Percentiles rank a stretch among this genome's conserved stretches.
phyloP scores from a whole-genome alignment of 2,888 invertebrate species.

The Amiota communis region DNA sequence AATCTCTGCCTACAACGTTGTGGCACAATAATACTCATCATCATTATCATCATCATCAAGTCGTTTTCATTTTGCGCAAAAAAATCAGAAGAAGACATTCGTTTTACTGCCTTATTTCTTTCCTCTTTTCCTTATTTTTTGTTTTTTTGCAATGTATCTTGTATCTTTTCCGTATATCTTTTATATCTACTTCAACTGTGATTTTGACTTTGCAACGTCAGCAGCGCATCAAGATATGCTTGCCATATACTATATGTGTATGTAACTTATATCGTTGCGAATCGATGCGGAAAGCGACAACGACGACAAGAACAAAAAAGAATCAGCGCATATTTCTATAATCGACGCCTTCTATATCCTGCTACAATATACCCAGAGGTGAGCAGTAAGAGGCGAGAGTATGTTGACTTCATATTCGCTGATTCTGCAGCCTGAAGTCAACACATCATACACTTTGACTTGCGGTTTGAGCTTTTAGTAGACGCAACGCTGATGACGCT shows the following conservation, averaged over 20 bases:
- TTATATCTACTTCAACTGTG: slow-evolving; percentile 3
- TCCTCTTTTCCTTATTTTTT: too few species aligned
- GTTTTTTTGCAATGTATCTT: not conserved
- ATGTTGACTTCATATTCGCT: not conserved
- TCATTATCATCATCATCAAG: not conserved
- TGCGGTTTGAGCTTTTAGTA: slow-evolving; percentile 18
- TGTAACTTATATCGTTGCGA: not conserved
- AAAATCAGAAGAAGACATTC: too few species aligned
- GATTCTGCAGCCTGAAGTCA: slow-evolving; percentile 1
- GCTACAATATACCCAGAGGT: too few species aligned
- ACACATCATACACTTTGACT: not conserved
- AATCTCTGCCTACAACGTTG: too few species aligned
- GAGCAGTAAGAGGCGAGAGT: too few species aligned
- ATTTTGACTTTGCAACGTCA: slow-evolving; percentile 20
- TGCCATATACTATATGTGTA: too few species aligned
- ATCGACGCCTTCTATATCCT: slow-evolving; percentile 52
- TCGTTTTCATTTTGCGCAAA: too few species aligned
- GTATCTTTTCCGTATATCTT: not conserved
- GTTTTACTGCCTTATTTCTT: not conserved
- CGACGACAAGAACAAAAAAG: not conserved
- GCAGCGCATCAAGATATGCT: not conserved
- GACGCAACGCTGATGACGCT: not conserved
- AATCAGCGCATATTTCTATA: slow-evolving; percentile 61
- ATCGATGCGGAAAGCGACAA: slow-evolving; percentile 1
- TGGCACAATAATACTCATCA: not conserved